Evolutionary conservation across 1,140 invertebrate genomes (phyloP), one percentile per base, ranked within the genome.

Genomic region (Drosophila chauvacae): DNA sequence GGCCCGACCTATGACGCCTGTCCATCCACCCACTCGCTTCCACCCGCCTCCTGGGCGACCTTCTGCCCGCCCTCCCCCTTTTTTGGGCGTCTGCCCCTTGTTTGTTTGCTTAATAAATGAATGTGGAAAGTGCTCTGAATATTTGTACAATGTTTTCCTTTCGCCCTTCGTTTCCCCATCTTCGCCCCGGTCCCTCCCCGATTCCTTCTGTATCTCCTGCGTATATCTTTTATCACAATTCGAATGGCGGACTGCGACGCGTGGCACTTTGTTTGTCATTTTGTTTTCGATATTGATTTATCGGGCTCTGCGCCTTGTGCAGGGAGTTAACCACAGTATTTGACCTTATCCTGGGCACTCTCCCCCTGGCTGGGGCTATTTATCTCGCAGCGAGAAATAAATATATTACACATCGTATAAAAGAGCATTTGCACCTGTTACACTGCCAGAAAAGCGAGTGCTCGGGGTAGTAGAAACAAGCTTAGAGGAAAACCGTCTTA

Each of bases 31-130:
- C 28, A 28, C 26, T 18, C 18, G 23, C 47, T 48, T 48, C 23
- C 18, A 26, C 16, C 30, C 18, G 3, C 60, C 20, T 41, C 47
- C 26, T n/a, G 47, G 28, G 13, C 68, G 41, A 72, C 58, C 68
- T 62, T 51, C 47, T 16, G 33, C 26, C 26, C 26, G 4, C 26
- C 26, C 4, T 20, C 41, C 39, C 33, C 6, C 6, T 11, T 16
- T 7, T 7, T 10, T 4, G 10, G 42, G 47, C 26, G 48, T 48
- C 41, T 50, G 20, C 28, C 33, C 11, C 20, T 69, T 56, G 41
- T 75, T 80, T 85, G 62, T 86, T 81, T 86, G 83, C 74, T 57
- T 75, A 86, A 81, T 71, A 78, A 78, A 78, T 85, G 74, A 86
- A 85, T 60, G 78, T 61, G 64, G 55, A 85, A 86, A 86, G 69